These are phyloP conservation scores for Amblyjoppa fuscipennis DNA, from an alignment of 2,888 invertebrate species.

Conservation along the genomic window DNA sequence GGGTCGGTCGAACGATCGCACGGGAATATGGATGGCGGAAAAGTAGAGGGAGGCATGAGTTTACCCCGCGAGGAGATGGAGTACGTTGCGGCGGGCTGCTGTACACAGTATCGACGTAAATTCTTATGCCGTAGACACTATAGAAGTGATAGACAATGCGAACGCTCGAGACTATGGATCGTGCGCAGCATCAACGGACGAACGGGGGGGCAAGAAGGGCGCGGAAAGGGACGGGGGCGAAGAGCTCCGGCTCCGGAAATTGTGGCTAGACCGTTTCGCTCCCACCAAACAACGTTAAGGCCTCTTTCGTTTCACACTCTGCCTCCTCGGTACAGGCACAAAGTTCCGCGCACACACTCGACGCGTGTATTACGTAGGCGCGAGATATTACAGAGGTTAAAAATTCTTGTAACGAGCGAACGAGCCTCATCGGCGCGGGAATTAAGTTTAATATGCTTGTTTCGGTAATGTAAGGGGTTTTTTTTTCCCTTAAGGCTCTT, in stretches of 20 bases:
- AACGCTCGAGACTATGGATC: constrained; percentile 57
- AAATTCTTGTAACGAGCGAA: too few species aligned
- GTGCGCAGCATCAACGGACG: constrained; percentile 61
- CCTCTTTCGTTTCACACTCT: constrained; percentile 33
- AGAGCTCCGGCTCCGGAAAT: constrained; percentile 61
- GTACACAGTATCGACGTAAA: constrained; percentile 65
- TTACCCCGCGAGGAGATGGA: constrained; percentile 52
- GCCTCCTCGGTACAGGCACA: neutral
- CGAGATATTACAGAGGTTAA: neutral
- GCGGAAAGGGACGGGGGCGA: constrained; percentile 33
- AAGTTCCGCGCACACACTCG: neutral
- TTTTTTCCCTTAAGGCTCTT: too few species aligned
- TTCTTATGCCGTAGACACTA: constrained; percentile 64
- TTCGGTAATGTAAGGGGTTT: too few species aligned
- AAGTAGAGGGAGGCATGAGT: constrained; percentile 40
- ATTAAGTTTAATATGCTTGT: neutral
- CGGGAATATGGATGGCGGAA: constrained; percentile 42
- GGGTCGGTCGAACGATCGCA: constrained; percentile 56
- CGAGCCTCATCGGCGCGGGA: too few species aligned
- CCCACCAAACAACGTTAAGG: constrained; percentile 62
- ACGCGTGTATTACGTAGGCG: neutral
- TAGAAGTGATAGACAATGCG: constrained; percentile 65
- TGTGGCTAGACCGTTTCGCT: constrained; percentile 65
- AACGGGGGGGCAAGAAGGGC: constrained; percentile 26
- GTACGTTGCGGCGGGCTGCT: constrained; percentile 52